Base-by-base conservation (phyloP, 2,113 vertebrate species). In the Ciconia boyciana region DNA sequence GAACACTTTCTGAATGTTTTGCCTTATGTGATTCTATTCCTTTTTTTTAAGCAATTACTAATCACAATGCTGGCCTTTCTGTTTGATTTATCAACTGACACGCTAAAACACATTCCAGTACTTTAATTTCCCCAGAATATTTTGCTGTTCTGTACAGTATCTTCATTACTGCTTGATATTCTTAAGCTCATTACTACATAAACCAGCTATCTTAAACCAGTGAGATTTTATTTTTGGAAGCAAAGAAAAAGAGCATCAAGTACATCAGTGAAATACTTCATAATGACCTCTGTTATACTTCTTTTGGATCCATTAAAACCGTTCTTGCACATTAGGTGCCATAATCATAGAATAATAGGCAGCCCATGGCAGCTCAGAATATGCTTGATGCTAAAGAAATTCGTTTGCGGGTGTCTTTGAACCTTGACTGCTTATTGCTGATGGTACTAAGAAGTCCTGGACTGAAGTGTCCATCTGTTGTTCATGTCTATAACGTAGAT, bases 211-310 rank as follows among this genome's bases (percentile, higher is more conserved):
- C 94, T 88, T 96, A 84, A 95, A 94, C 93, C 34, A 80, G 58
- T 34, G n/a, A 24, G 79, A 51, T 32, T 87, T 64, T 96, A 95
- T 96, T 97, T 97, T 96, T 95, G 82, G 93, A 96, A 96, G 80
- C 71, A 60, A 49, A 85, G 92, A 58, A 66, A 68, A 95, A 61
- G 65, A 82, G 46, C 71, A 54, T 70, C 51, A 36, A 91, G 71
- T 94, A 51, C 94, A 85, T 80, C 85, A 93, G 75, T 25, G 85
- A 78, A 93, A 95, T 96, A 82, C 48, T 94, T 95, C 36, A 34
- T 21, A 62, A 57, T 92, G 92, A 96, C 91, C 81, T 90, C 90
- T 94, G 87, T 83, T 94, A 55, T 25, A 32, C 83, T 93, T 55
- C 74, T 96, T 95, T 66, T 55, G 62, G 69, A 83, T 92, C 85